phyloP scores from a whole-genome alignment of 2,797 vertebrate genomes.

The Pogoniulus pusillus region DNA sequence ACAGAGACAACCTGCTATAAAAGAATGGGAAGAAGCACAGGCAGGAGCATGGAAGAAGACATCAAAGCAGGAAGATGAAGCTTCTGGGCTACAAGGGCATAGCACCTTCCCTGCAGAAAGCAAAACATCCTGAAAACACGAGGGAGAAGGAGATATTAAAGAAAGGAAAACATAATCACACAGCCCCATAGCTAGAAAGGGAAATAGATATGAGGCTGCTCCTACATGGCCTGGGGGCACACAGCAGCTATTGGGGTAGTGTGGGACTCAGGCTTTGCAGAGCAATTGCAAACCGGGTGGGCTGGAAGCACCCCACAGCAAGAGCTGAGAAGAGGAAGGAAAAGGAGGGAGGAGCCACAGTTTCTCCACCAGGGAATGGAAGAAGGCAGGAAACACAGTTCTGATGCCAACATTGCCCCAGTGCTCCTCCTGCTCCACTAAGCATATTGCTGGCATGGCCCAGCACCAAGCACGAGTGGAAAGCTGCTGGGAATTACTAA shows the following conservation, averaged over 20 bases:
- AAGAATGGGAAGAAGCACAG: not conserved
- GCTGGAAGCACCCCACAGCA: too few relatives aligned
- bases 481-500: not conserved
- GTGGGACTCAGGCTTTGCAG: too few relatives aligned
- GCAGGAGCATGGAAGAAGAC: not conserved
- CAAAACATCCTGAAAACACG: too few relatives aligned
- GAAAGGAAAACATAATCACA: too few relatives aligned
- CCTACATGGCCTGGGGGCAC: too few relatives aligned
- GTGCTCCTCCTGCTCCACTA: not conserved
- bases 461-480: not conserved
- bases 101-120: too few relatives aligned
- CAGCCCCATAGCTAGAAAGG: too few relatives aligned
- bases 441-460: rapidly evolving
- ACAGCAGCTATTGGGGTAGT: too few relatives aligned
- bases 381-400: not conserved
- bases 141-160: too few relatives aligned
- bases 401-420: not conserved
- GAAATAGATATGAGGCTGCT: too few relatives aligned
- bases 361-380: not conserved
- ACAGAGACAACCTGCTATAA: not conserved
- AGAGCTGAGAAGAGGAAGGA: too few relatives aligned
- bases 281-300: too few relatives aligned
- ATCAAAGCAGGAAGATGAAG: not conserved
- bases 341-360: not conserved
- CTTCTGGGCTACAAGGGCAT: not conserved